phyloP scores from a whole-genome alignment of 1,140 invertebrate genomes.

The Aphelinus atriplicis region DNA sequence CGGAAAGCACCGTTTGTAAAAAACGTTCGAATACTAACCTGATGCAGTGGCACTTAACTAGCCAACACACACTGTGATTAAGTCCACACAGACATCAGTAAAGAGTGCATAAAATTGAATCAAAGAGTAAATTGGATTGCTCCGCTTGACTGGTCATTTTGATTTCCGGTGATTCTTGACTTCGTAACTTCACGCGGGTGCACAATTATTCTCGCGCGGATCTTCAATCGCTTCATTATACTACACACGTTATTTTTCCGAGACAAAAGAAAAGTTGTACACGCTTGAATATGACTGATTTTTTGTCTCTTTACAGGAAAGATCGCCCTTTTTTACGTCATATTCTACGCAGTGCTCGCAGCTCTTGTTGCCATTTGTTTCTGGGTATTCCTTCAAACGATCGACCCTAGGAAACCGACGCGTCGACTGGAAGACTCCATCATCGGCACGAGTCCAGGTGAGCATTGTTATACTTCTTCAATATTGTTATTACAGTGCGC shows the following conservation, averaged over 20 bases:
- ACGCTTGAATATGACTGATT: neutral
- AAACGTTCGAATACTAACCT: too few relatives aligned
- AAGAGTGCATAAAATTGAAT: conserved; percentile 49
- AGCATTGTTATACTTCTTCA: conserved; percentile 26
- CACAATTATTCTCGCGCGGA: neutral
- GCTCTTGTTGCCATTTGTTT: conserved; percentile 89
- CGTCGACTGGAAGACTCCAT: conserved; percentile 84
- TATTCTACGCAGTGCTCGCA: conserved; percentile 88
- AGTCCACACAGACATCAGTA: too few relatives aligned
- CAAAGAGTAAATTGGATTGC: conserved; percentile 58
- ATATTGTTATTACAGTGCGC: too few relatives aligned
- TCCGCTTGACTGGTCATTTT: conserved; percentile 58
- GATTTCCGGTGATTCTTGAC: conserved; percentile 55
- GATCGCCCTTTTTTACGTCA: conserved; percentile 90
- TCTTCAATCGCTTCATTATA: too few relatives aligned
- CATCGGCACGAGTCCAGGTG: conserved; percentile 92
- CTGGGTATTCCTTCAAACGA: conserved; percentile 90
- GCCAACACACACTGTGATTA: too few relatives aligned
- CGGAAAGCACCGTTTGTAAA: too few relatives aligned
- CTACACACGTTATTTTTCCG: too few relatives aligned
- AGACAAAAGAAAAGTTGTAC: too few relatives aligned
- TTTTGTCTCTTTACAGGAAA: conserved; percentile 73
- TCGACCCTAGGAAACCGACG: conserved; percentile 87
- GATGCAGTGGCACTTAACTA: too few relatives aligned
- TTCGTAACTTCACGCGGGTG: conserved; percentile 26